Conservation (phyloP, 2,113 vertebrate genomes). For the Colaptes auratus region DNA sequence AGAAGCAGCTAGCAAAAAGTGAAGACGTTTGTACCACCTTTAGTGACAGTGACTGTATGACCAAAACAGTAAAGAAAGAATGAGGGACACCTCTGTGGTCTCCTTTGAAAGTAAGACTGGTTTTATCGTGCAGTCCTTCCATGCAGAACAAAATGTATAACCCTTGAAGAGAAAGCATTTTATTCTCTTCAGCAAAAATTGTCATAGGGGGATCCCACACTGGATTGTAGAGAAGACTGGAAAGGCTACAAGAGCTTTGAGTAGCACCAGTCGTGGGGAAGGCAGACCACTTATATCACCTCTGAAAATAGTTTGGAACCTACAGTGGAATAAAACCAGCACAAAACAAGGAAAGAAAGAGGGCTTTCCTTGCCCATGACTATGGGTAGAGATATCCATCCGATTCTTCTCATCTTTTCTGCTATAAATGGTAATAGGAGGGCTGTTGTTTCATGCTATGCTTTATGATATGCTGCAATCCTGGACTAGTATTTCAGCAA, state of each 20-base stretch:
- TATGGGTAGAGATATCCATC: background rate
- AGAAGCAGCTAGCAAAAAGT: background rate
- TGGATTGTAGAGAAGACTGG: background rate
- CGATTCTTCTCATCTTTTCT: background rate
- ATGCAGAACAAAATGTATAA: background rate
- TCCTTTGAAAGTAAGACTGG: background rate
- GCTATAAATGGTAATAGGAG: background rate
- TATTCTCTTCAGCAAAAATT: background rate
- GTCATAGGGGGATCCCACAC: background rate
- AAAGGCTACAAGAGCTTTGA: background rate
- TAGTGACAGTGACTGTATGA: background rate
- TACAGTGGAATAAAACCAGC: background rate
- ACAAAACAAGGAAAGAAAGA: background rate
- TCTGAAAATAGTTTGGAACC: background rate
- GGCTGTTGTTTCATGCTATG: background rate
- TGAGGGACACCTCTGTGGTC: background rate
- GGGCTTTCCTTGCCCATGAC: background rate
- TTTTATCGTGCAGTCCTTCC: background rate
- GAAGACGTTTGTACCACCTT: background rate
- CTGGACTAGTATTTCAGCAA: too few species aligned
- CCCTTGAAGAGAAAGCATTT: background rate
- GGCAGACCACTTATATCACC: background rate
- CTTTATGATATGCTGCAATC: background rate
- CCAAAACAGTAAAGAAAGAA: background rate
- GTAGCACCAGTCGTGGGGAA: background rate